Evolutionary conservation across 2,113 vertebrate species (phyloP), one percentile per base, ranked within the genome.

Genomic region (Pluvianellus socialis): DNA sequence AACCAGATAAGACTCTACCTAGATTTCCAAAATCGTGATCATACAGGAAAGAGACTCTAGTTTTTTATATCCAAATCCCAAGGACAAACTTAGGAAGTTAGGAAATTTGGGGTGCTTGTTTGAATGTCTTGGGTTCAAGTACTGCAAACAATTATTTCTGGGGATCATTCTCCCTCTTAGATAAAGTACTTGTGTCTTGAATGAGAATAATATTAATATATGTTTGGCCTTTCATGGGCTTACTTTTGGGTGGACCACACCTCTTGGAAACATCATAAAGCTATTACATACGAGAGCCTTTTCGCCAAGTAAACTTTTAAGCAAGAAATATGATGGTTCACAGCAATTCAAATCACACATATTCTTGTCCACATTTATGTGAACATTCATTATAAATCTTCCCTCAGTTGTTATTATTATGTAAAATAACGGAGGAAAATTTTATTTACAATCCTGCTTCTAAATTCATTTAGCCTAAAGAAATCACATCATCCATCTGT

Each of bases 381-480:
- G 21, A 86, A 17, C n/a, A 17, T 94, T 87, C 65, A 42, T 63
- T 80, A 87, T 20, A 85, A 80, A 47, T 61, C 68, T 74, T 70
- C 33, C 27, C 17, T 74, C 35, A 14, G n/a, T 59, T 79, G n/a
- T 59, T 79, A 75, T 55, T 85, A 50, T 40, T 63, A 82, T 18
- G 30, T 20, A 90, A 94, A 95, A 92, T 63, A 93, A 85, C 9
- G 72, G 68, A 76, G 3, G 47, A 68, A 10, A 86, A 84, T 74
- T 83, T 75, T 79, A 83, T 94, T 81, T 96, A 81, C 20, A 83
- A n/a, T 52, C 21, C 33, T 58, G 27, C 40, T 90, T 70, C 50
- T 53, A 87, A 84, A 88, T 81, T 96, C 7, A 79, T 80, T 92
- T 79, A 83, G 58, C 23, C 47, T 70, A 70, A 89, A 95, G 81